phyloP scores from a whole-genome alignment of 1,140 invertebrate genomes.

The Homalodisca vitripennis region DNA sequence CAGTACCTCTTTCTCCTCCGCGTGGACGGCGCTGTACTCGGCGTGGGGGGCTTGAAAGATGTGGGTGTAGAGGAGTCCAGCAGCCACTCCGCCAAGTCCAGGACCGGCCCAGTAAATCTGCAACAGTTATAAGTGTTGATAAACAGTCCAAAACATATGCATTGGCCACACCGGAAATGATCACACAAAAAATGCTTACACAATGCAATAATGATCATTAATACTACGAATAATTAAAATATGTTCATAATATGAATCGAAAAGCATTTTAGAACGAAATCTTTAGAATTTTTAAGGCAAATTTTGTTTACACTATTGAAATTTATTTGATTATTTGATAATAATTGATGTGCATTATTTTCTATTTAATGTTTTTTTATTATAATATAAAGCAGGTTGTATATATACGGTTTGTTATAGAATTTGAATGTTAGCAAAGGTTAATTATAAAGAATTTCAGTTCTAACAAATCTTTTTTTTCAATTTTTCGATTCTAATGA shows the following conservation, averaged over 20 bases:
- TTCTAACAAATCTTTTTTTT: too few relatives aligned
- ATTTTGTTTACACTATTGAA: too few relatives aligned
- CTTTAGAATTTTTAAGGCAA: too few relatives aligned
- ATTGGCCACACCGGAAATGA: background rate
- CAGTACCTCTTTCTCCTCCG: slow-evolving; percentile 66
- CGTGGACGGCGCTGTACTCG: slow-evolving; percentile 54
- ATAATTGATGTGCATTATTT: too few relatives aligned
- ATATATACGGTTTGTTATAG: too few relatives aligned
- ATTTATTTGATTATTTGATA: too few relatives aligned
- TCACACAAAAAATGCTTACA: slow-evolving; percentile 7
- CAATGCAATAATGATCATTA: background rate
- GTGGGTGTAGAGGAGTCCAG: slow-evolving; percentile 72
- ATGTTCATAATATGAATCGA: background rate
- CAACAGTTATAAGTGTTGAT: slow-evolving; percentile 41
- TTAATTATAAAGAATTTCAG: too few relatives aligned
- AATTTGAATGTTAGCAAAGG: too few relatives aligned
- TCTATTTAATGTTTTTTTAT: too few relatives aligned
- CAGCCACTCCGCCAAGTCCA: slow-evolving; percentile 73
- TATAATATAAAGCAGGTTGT: too few relatives aligned
- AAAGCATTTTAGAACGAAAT: too few relatives aligned
- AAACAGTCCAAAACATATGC: background rate
- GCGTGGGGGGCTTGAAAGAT: slow-evolving; percentile 60
- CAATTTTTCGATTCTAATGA: too few relatives aligned
- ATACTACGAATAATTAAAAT: background rate
- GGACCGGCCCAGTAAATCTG: slow-evolving; percentile 89